Base-by-base conservation (phyloP, 2,888 invertebrate species). In the Clostera curtula region DNA sequence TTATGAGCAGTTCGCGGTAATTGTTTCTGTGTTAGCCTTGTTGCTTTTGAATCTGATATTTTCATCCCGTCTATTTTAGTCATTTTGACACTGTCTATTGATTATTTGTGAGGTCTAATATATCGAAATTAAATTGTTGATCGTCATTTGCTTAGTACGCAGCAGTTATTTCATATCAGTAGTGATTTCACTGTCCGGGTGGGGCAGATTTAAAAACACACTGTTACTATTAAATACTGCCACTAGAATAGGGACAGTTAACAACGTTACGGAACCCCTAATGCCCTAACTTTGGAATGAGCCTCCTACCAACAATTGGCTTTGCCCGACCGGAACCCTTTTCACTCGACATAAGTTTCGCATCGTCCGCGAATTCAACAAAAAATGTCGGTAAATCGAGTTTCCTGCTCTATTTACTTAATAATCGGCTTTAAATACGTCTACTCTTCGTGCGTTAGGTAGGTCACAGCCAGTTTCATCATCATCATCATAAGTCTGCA, bases 1-100 rank as follows among this genome's bases (percentile, higher is more conserved):
- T 42, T 56, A 48, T 47, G 40, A 53, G 51, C 39, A 29, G 42
- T 29, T 30, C 35, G 12, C 22, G 31, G 36, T 49, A 48, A 54
- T 45, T 51, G 43, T 45, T 55, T 51, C n/a, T 56, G 43, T 44
- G 44, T 45, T 45, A 32, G 40, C 34, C 32, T 42, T 56, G 55
- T 52, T 54, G 49, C 33, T 52, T 48, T 56, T 53, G 49, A 49
- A 54, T 56, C 50, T 52, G 46, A 42, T 26, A 29, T n/a, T n/a
- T n/a, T n/a, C 25, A 33, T 40, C 31, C 27, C 20, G 26, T 19
- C 23, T 4, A 8, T 22, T 22, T 8, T 12, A 13, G 2, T 13
- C 8, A 1, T 2, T 5, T 1, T 13, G 12, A 8, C 11, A 12
- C 10, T n/a, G n/a, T 12, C 2, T 12, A n/a, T 7, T 20, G n/a